phyloP scores from a whole-genome alignment of 2,113 vertebrate species.

The Ailuropoda melanoleuca region DNA sequence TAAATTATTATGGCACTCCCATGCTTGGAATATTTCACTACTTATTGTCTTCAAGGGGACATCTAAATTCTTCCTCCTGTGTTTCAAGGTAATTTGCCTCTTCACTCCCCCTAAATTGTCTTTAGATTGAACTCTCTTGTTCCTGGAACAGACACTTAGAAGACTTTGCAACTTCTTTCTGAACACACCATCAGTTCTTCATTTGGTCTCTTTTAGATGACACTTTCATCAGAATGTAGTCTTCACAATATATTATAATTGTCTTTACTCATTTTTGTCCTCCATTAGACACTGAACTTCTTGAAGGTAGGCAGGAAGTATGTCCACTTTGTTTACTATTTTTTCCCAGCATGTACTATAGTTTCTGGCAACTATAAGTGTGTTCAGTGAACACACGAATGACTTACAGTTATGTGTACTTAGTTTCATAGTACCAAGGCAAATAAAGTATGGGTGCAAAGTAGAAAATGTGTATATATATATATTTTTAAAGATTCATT shows the following conservation, averaged over 20 bases:
- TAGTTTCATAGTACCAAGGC: background rate
- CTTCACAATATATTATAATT: background rate
- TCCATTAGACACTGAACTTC: background rate
- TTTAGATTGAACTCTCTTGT: background rate
- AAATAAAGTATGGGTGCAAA: background rate
- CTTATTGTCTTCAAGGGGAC: background rate
- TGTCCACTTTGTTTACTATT: background rate
- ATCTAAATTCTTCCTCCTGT: background rate
- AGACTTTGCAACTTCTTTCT: background rate
- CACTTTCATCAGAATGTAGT: background rate
- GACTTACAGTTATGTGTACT: background rate
- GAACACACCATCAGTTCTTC: background rate
- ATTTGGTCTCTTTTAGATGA: background rate
- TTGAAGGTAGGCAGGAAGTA: background rate
- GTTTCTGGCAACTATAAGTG: background rate
- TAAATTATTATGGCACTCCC: background rate
- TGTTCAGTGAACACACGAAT: background rate
- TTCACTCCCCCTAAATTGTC: background rate
- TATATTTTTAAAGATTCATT: background rate
- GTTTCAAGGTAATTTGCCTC: background rate
- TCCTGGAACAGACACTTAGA: background rate
- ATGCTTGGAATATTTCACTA: background rate
- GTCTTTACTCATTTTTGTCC: background rate
- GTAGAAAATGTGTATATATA: background rate
- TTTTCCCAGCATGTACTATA: background rate